These are phyloP conservation scores for Brachionus rotundiformis DNA, from an alignment of 1,140 invertebrate genomes.

Conservation along the genomic window DNA sequence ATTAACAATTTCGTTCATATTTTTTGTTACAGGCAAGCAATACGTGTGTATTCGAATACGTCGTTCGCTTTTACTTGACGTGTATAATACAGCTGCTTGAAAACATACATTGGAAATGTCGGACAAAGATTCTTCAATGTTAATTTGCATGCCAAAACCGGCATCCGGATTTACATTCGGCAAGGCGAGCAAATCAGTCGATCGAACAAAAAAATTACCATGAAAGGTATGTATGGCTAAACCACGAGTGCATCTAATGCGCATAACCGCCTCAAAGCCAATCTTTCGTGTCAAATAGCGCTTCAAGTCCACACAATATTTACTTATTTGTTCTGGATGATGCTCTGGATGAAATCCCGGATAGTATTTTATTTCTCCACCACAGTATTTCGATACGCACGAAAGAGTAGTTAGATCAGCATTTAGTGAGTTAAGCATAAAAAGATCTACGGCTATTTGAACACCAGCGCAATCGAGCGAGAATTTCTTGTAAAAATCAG, in stretches of 20 bases:
- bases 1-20: slow-evolving; percentile 80
- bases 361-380: slow-evolving; percentile 88
- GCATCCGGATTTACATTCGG: slow-evolving; percentile 97
- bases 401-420: slow-evolving; percentile 73
- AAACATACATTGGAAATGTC: slow-evolving; percentile 86
- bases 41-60: slow-evolving; percentile 95
- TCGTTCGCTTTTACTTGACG: slow-evolving; percentile 83
- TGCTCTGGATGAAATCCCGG: slow-evolving; percentile 77
- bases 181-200: slow-evolving; percentile 89
- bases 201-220: slow-evolving; percentile 98
- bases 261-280: slow-evolving; percentile 97
- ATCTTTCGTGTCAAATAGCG: slow-evolving; percentile 94
- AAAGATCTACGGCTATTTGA: slow-evolving; percentile 93
- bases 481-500: slow-evolving; percentile 95
- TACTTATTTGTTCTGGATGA: slow-evolving; percentile 72
- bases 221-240: slow-evolving; percentile 95
- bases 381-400: slow-evolving; percentile 90
- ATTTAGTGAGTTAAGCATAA: slow-evolving; percentile 88
- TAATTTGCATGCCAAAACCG: slow-evolving; percentile 94
- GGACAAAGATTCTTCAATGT: slow-evolving; percentile 87
- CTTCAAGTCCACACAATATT: slow-evolving; percentile 76
- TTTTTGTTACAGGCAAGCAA: slow-evolving; percentile 83
- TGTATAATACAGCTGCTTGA: slow-evolving; percentile 95
- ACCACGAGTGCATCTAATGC: slow-evolving; percentile 86
- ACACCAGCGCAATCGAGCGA: slow-evolving; percentile 92